A percentile compares a stretch with the other conserved stretches of the same genome.
Conservation (phyloP, 2,888 invertebrate genomes). For the Ophion obscuratus region DNA sequence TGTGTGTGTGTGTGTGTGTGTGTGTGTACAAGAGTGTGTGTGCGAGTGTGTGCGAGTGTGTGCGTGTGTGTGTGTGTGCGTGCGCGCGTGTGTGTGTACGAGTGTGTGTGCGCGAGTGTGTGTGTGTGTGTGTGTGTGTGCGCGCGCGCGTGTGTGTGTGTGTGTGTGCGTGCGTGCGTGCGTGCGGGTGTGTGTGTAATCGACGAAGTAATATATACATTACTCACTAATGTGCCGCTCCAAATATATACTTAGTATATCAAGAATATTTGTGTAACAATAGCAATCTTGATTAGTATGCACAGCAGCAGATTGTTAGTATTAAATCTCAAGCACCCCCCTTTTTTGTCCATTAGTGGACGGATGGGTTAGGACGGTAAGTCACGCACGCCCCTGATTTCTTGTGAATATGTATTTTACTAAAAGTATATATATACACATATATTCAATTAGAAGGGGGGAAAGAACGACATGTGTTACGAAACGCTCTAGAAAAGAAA, state of each 20-base stretch:
- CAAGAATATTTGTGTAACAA: slow-evolving; percentile 48
- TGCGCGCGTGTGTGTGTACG: too few species aligned
- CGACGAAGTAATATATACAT: too few species aligned
- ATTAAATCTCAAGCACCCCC: slow-evolving; percentile 8
- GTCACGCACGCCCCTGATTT: slow-evolving; percentile 37
- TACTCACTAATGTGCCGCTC: too few species aligned
- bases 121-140: too few species aligned
- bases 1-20: too few species aligned
- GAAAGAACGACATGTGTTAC: not conserved
- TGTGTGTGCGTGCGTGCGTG: too few species aligned
- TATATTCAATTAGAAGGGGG: not conserved
- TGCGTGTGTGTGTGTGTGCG: too few species aligned
- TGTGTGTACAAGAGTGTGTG: too few species aligned
- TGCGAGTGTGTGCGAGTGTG: too few species aligned
- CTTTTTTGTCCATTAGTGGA: slow-evolving; percentile 31
- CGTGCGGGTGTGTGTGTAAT: too few species aligned
- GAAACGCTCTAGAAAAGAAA: not conserved
- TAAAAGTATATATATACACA: not conserved
- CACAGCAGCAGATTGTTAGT: slow-evolving; percentile 20
- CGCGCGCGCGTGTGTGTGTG: too few species aligned
- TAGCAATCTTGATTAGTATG: slow-evolving; percentile 56
- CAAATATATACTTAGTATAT: slow-evolving; percentile 6
- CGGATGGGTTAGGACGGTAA: slow-evolving; percentile 21
- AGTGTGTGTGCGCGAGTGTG: too few species aligned
- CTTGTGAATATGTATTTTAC: slow-evolving; percentile 6